These are phyloP conservation scores for Thecophora atra DNA, from an alignment of 2,888 invertebrate species.

Conservation along the genomic window DNA sequence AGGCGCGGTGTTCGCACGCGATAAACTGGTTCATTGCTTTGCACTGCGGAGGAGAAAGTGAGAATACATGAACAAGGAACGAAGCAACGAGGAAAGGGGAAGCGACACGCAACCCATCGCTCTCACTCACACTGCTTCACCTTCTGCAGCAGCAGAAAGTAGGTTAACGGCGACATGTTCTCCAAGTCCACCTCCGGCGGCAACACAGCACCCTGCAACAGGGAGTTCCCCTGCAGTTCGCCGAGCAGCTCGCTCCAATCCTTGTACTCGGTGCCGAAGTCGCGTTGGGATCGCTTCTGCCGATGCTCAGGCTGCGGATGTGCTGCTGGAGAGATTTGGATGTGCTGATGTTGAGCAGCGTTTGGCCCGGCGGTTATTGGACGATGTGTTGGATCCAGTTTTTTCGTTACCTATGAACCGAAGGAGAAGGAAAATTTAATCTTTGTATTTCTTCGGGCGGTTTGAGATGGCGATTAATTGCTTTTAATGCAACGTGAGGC, in stretches of 20 bases:
- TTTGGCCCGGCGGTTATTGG: conserved; percentile 36
- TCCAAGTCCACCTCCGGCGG: conserved; percentile 56
- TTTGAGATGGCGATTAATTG: background rate
- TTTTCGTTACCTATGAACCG: conserved; percentile 51
- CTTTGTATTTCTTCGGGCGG: background rate
- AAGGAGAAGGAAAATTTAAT: background rate
- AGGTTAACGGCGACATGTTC: conserved; percentile 58
- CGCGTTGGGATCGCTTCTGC: conserved; percentile 55
- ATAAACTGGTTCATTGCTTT: conserved; percentile 55
- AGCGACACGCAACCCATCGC: background rate
- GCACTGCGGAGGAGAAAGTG: conserved; percentile 51
- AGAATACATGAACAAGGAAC: background rate
- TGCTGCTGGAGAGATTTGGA: background rate
- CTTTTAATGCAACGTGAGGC: background rate
- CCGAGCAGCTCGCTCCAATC: conserved; percentile 57
- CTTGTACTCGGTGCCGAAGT: conserved; percentile 50
- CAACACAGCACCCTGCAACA: conserved; percentile 45
- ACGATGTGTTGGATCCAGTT: conserved; percentile 55
- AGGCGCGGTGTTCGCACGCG: conserved; percentile 67
- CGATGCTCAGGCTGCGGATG: conserved; percentile 47
- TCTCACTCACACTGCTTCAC: conserved; percentile 55
- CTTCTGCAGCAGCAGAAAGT: conserved; percentile 58
- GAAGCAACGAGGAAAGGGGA: background rate
- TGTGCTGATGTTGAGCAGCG: conserved; percentile 34
- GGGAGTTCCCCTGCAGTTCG: conserved; percentile 54